These are phyloP conservation scores for Notodonta dromedarius DNA, from an alignment of 2,888 invertebrate genomes.

Conservation along the genomic window DNA sequence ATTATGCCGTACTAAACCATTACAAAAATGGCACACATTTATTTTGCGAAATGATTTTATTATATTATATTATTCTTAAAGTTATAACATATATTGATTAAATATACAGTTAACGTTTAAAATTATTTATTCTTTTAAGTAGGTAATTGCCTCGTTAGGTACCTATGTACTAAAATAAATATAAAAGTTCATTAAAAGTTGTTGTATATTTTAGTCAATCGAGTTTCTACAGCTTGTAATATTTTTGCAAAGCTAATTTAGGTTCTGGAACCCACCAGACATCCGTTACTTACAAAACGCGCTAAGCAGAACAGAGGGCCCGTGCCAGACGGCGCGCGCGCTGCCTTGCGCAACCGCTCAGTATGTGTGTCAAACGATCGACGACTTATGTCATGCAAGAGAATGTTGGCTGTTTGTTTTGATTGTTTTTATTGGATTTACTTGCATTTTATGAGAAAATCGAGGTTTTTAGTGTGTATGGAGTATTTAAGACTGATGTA, in stretches of 20 bases:
- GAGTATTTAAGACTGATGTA: no score
- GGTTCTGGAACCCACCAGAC: conserved; percentile 43
- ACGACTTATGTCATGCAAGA: conserved; percentile 60
- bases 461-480: neutral
- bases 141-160: no score
- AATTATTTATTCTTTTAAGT: no score
- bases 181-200: neutral
- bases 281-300: conserved; percentile 56
- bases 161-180: no score
- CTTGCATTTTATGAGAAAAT: neutral
- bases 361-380: conserved; percentile 72
- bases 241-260: conserved; percentile 18
- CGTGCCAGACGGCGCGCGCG: conserved; percentile 61
- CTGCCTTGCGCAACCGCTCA: conserved; percentile 59
- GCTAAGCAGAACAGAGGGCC: conserved; percentile 47
- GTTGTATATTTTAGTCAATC: neutral
- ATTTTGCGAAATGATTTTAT: neutral
- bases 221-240: neutral
- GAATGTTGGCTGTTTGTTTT: conserved; percentile 49
- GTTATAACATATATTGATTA: neutral
- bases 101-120: no score
- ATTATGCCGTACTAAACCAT: conserved; percentile 53
- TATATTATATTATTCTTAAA: neutral
- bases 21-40: conserved; percentile 3
- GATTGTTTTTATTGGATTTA: conserved; percentile 25